Conservation (phyloP, 2,888 invertebrate species). For the Melieria crassipennis region DNA sequence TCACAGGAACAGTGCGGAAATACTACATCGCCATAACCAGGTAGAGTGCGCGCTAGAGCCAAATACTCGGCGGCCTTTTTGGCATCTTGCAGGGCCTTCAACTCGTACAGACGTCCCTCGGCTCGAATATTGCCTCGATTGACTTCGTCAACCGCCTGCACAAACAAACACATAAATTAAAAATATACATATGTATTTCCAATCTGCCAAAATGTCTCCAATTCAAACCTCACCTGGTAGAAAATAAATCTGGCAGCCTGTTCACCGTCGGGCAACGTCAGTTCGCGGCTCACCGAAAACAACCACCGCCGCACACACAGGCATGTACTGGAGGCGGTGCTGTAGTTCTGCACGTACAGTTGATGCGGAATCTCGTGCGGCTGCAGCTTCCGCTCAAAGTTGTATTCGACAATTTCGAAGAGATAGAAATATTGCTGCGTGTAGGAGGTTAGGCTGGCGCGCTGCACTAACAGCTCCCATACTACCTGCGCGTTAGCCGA, state of each 20-base stretch:
- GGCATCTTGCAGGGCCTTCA: slow-evolving; percentile 94
- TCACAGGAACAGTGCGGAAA: slow-evolving; percentile 96
- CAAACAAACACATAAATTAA: not conserved
- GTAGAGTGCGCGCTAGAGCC: slow-evolving; percentile 82
- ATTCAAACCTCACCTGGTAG: slow-evolving; percentile 74
- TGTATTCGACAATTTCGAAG: slow-evolving; percentile 97
- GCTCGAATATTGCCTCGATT: slow-evolving; percentile 92
- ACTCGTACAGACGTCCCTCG: slow-evolving; percentile 91
- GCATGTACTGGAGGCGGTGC: slow-evolving; percentile 96
- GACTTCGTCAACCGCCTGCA: slow-evolving; percentile 89
- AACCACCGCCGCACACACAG: slow-evolving; percentile 89
- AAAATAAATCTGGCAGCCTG: slow-evolving; percentile 86
- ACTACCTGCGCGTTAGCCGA: slow-evolving; percentile 92
- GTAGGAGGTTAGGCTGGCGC: slow-evolving; percentile 82
- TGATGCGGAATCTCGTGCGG: slow-evolving; percentile 96
- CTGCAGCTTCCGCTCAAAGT: slow-evolving; percentile 94
- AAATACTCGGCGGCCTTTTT: slow-evolving; percentile 88
- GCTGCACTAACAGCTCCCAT: slow-evolving; percentile 85
- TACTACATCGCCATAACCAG: slow-evolving; percentile 92
- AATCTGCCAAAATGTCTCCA: not conserved
- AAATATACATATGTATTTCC: too few relatives aligned
- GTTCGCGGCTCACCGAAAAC: slow-evolving; percentile 77
- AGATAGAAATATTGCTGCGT: slow-evolving; percentile 92
- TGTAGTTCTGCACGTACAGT: slow-evolving; percentile 98
- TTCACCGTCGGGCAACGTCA: slow-evolving; percentile 74